Percentiles rank a stretch among this genome's conserved stretches.
phyloP scores from a whole-genome alignment of 2,113 vertebrate species.

The Nothobranchius furzeri region DNA sequence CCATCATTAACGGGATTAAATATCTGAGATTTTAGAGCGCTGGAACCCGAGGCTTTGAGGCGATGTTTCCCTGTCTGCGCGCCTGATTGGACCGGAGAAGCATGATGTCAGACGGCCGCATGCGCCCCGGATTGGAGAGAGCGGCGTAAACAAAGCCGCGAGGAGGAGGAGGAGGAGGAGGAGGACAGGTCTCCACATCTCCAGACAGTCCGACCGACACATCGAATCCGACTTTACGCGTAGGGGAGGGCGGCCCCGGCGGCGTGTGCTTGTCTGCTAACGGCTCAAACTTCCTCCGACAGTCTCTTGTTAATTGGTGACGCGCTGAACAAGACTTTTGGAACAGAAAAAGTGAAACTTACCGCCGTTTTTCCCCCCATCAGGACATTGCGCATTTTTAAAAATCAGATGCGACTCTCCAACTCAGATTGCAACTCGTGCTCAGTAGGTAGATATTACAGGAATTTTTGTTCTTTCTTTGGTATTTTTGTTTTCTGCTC shows the following conservation, averaged over 20 bases:
- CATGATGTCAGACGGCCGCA: slow-evolving; percentile 76
- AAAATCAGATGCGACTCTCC: slow-evolving; percentile 9
- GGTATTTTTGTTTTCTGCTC: background rate
- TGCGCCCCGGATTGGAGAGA: slow-evolving; percentile 75
- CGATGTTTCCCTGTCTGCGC: slow-evolving; percentile 44
- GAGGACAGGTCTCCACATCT: slow-evolving; percentile 81
- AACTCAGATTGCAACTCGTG: slow-evolving; percentile 34
- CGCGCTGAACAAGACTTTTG: slow-evolving; percentile 49
- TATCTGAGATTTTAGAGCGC: slow-evolving; percentile 66
- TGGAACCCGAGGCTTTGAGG: slow-evolving; percentile 46
- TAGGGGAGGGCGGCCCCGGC: slow-evolving; percentile 67
- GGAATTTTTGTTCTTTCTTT: background rate
- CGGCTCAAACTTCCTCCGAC: slow-evolving; percentile 66
- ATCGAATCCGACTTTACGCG: slow-evolving; percentile 65
- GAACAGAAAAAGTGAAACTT: slow-evolving; percentile 50
- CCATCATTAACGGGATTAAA: slow-evolving; percentile 72
- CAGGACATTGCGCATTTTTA: slow-evolving; percentile 42
- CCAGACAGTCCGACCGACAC: slow-evolving; percentile 71
- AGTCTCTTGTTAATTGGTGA: slow-evolving; percentile 56
- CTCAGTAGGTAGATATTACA: slow-evolving; percentile 1
- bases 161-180: slow-evolving; percentile 73
- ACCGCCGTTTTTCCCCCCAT: slow-evolving; percentile 32
- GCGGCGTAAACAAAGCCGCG: slow-evolving; percentile 78
- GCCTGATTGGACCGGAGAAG: slow-evolving; percentile 68
- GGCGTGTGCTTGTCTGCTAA: slow-evolving; percentile 48